Percentiles rank a stretch among this genome's conserved stretches.
These are phyloP conservation scores for Eurytoma adleriae DNA, from an alignment of 2,888 invertebrate genomes.

Conservation along the genomic window DNA sequence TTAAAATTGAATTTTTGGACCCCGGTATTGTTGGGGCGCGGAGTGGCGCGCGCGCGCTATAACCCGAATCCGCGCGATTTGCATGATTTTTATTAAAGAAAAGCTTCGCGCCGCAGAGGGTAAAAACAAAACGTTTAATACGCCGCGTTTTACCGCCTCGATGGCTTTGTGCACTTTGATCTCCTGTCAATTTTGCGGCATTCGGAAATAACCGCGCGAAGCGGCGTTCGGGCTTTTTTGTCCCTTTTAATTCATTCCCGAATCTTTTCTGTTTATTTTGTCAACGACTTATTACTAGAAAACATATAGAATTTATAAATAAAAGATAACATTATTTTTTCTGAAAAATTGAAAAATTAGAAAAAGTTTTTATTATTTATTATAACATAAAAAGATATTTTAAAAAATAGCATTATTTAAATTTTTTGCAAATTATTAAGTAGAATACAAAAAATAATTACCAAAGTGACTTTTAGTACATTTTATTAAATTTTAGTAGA, in stretches of 20 bases:
- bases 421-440: no score
- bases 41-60: neutral
- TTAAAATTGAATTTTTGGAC: conserved; percentile 36
- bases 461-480: no score
- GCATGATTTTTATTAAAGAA: conserved; percentile 36
- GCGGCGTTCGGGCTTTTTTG: neutral
- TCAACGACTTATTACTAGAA: no score
- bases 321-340: no score
- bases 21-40: neutral
- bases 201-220: conserved; percentile 32
- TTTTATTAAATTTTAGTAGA: no score
- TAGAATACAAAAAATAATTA: no score
- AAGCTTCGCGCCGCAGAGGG: neutral
- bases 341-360: no score
- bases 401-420: no score
- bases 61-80: neutral
- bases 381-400: no score
- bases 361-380: no score
- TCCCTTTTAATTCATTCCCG: neutral
- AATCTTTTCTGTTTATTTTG: no score
- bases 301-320: no score
- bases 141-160: conserved; percentile 14
- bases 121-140: conserved; percentile 33
- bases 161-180: conserved; percentile 39
- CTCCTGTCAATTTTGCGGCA: conserved; percentile 23